phyloP scores from a whole-genome alignment of 2,797 vertebrate species.

The Phrynocephalus vlangalii region DNA sequence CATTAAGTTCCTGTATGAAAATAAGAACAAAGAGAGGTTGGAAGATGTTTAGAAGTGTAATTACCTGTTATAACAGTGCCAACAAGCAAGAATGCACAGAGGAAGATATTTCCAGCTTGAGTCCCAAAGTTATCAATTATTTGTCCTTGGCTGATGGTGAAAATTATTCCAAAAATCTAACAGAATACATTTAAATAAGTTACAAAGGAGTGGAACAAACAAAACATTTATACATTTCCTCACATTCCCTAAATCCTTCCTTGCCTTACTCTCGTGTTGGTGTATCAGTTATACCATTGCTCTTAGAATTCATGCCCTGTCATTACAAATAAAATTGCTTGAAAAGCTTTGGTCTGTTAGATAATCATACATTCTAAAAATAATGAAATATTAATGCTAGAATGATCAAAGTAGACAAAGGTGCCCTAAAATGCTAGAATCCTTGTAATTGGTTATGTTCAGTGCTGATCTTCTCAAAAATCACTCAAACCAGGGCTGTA shows the following conservation, averaged over 20 bases:
- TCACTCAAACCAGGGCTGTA: no score
- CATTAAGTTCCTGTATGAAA: not conserved
- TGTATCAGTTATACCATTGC: not conserved
- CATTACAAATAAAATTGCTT: not conserved
- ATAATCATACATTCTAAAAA: not conserved
- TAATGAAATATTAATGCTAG: not conserved
- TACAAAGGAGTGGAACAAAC: conserved; percentile 7
- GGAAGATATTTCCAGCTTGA: conserved; percentile 87
- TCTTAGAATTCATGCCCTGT: no score
- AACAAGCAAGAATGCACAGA: conserved; percentile 87
- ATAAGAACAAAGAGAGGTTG: not conserved
- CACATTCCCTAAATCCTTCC: not conserved
- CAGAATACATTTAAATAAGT: conserved; percentile 21
- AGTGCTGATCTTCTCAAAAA: no score
- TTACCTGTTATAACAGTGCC: conserved; percentile 88
- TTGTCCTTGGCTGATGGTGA: conserved; percentile 92
- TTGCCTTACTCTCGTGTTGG: not conserved
- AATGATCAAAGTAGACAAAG: no score
- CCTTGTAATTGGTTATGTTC: no score
- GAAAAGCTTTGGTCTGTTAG: not conserved
- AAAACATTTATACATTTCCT: not conserved
- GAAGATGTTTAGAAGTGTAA: conserved; percentile 14
- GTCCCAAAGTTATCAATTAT: conserved; percentile 89
- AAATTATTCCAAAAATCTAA: conserved; percentile 95
- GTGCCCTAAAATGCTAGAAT: no score